Evolutionary conservation across 2,888 invertebrate species (phyloP).

Genomic region (Lamellibrachia satsuma): DNA sequence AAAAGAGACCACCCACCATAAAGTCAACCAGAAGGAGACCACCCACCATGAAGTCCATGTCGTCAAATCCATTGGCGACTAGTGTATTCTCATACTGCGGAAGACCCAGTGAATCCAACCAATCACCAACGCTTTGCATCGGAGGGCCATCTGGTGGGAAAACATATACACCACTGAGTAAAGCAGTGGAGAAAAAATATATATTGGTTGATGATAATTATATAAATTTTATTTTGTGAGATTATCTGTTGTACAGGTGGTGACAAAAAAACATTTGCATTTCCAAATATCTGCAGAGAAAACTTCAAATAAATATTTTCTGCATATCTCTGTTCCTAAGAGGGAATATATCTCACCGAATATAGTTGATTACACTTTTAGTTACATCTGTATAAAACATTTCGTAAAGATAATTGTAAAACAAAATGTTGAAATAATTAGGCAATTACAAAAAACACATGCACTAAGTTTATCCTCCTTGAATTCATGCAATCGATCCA

Average conservation of each 20-base stretch:
- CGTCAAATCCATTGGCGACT: slow-evolving; percentile 87
- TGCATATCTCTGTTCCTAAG: neutral
- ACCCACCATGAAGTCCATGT: slow-evolving; percentile 89
- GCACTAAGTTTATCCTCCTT: neutral
- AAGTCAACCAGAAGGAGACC: too few relatives aligned
- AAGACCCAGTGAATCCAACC: slow-evolving; percentile 81
- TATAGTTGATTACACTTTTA: neutral
- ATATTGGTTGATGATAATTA: neutral
- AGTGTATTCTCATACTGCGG: slow-evolving; percentile 86
- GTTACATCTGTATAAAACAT: neutral
- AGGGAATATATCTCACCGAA: neutral
- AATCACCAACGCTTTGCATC: slow-evolving; percentile 76
- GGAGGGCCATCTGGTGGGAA: slow-evolving; percentile 39
- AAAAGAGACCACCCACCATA: too few relatives aligned
- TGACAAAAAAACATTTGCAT: too few relatives aligned
- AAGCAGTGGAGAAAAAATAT: neutral
- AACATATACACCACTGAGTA: neutral
- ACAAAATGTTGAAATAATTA: neutral
- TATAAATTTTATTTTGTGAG: too few relatives aligned
- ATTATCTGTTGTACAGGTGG: too few relatives aligned
- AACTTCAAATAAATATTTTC: neutral
- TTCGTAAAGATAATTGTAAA: neutral
- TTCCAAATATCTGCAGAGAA: too few relatives aligned
- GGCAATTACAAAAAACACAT: neutral
- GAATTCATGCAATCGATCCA: neutral